Percentiles rank a stretch among this genome's conserved stretches.
These are phyloP conservation scores for Eulemur macaco DNA, from an alignment of 2,113 vertebrate genomes.

Conservation along the genomic window DNA sequence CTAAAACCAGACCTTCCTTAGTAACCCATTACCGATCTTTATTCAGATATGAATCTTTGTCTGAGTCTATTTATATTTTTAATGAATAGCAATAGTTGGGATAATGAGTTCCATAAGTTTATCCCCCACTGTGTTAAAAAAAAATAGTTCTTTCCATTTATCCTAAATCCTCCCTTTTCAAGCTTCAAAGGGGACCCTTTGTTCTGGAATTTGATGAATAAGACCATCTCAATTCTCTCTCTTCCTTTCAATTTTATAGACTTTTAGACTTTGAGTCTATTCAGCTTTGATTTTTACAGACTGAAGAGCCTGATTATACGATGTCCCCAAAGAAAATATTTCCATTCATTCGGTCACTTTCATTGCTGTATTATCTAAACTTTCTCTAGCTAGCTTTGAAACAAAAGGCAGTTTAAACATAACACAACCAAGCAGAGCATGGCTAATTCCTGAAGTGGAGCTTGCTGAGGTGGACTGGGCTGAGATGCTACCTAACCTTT, in stretches of 20 bases:
- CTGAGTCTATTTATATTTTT: constrained; percentile 72
- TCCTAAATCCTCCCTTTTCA: constrained; percentile 66
- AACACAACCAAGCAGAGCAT: not conserved
- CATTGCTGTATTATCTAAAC: constrained; percentile 27
- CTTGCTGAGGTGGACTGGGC: not conserved
- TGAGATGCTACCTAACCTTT: not conserved
- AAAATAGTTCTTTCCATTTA: constrained; percentile 64
- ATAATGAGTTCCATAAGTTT: constrained; percentile 74
- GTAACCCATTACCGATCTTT: constrained; percentile 52
- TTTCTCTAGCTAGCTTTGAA: constrained; percentile 52
- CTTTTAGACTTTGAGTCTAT: constrained; percentile 65
- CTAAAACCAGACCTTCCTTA: constrained; percentile 28
- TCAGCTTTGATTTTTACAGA: constrained; percentile 70
- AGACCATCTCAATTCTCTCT: constrained; percentile 53
- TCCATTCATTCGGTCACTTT: constrained; percentile 61
- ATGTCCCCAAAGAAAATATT: constrained; percentile 65
- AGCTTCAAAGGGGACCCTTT: constrained; percentile 64
- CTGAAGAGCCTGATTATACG: constrained; percentile 46
- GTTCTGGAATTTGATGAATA: constrained; percentile 74
- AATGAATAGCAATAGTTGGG: constrained; percentile 69
- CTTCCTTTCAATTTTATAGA: constrained; percentile 72
- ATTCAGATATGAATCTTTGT: constrained; percentile 60
- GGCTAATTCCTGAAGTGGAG: constrained; percentile 20
- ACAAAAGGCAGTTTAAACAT: constrained; percentile 58
- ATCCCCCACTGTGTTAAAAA: constrained; percentile 68